Base-by-base conservation (phyloP, 92 coral and sea anemone species). In the Phymanthus crucifer region DNA sequence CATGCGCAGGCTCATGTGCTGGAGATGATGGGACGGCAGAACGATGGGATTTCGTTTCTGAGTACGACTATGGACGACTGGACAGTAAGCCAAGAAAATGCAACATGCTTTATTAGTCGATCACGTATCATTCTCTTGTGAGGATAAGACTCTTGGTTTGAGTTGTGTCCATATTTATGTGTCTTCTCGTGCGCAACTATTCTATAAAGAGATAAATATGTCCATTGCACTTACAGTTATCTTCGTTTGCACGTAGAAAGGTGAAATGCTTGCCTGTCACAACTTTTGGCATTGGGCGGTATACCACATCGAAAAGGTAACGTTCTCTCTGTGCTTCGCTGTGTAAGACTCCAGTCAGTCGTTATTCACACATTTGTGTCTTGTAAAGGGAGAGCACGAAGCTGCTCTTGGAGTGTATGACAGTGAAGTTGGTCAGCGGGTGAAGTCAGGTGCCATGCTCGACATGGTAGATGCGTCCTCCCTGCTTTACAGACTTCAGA, bases 271-370 rank as follows among this genome's bases (percentile, higher is more conserved):
- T 47, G 97, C 98, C 23, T 95, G 98, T 78, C 98, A 95, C 78
- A 93, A 93, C 73, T 95, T 85, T 80, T 95, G 98, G 98, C 98
- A 95, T 68, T 95, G 98, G 98, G 98, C 98, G 32, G 43, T 95
- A 9, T 95, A 95, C 83, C 95, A 95, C 73, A 88, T 95, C 40
- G 98, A 95, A 85, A 93, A 93, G 98, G 98, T 95, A 70, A 54
- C 24, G n/a, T n/a, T n/a, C 72, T 14, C 1, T 29, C 34, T 12
- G 17, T 32, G 24, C 68, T 6, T n/a, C 10, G 0, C 13, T 18
- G 17, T 61, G 29, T 61, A 26, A 27, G 2, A 5, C 7, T 61
- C 24, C 76, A 77, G 64, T 21, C 64, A 54, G 27, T 54, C 64
- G 21, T 64, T 17, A 1, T 64, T 45, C 21, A 21, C 27, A 21